Base-by-base conservation (phyloP, 2,888 invertebrate species). In the Drosophila kambysellisi region DNA sequence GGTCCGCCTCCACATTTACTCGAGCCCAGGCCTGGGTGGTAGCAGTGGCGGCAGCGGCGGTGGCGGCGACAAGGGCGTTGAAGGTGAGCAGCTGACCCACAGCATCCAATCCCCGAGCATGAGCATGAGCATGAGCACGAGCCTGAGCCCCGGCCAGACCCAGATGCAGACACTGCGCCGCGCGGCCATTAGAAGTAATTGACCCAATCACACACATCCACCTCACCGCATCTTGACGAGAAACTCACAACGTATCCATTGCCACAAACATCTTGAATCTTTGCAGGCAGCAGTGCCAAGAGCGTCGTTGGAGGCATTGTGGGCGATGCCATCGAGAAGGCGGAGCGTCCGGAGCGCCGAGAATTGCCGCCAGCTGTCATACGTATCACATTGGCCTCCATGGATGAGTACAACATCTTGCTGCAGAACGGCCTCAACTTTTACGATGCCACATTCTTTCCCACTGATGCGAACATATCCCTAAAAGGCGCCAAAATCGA, bases 401-500 rank as follows among this genome's bases (percentile, higher is more conserved):
- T 96, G 76, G 96, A 96, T 81, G 96, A 97, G 90, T 96, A 95
- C 83, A 96, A 96, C 92, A 95, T 95, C 86, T 94, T 97, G 64
- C 94, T 97, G 67, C 97, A 97, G 93, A 96, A 97, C 89, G 97
- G 97, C 0, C 94, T 97, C 69, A 97, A 97, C 93, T 97, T 97
- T 94, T 97, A 97, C 91, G 97, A 97, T 29, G 97, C 97, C 52
- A 97, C 97, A 32, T 97, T 96, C 94, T 97, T 97, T 93, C 97
- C 97, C 57, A 97, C 97, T 5, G 97, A 97, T 92, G 95, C 96
- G 76, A 96, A 95, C 48, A 94, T 95, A 76, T 95, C 96, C 37
- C 94, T 95, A 69, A 95, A 95, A 82, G 94, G 95, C 56, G 95
- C 95, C 37, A 95, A 94, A 83, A 94, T 95, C 91, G 95, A 94